These are phyloP conservation scores for Zosterops pallidus DNA, from an alignment of 2,113 vertebrate species.

Conservation along the genomic window DNA sequence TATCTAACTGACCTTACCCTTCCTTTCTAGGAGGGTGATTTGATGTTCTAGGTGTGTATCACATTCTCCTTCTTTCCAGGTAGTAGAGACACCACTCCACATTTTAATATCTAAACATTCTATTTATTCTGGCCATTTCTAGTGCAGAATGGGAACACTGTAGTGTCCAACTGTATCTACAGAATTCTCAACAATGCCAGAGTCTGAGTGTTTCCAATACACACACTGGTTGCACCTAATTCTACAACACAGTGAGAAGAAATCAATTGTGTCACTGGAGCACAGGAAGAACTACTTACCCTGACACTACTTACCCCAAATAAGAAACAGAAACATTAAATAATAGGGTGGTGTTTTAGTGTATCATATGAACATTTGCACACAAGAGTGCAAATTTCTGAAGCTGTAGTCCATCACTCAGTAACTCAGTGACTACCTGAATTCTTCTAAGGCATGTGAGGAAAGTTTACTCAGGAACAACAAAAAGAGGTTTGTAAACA, in stretches of 20 bases:
- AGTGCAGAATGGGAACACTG: neutral
- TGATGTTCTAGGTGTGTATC: neutral
- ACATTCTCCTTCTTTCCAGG: neutral
- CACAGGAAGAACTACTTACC: neutral
- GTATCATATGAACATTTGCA: neutral
- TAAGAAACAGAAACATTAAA: neutral
- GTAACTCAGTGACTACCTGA: neutral
- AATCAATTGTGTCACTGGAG: neutral
- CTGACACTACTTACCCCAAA: neutral
- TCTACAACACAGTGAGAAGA: neutral
- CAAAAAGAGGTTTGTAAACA: neutral
- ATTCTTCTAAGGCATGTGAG: neutral
- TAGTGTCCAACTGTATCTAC: fast-evolving
- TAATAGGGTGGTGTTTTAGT: neutral
- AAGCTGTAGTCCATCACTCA: neutral
- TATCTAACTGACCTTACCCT: neutral
- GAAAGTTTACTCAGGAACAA: neutral
- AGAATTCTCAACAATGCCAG: neutral
- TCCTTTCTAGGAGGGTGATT: neutral
- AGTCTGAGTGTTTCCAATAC: neutral
- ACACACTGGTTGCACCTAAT: fast-evolving
- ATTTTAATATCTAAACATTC: neutral
- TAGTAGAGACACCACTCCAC: neutral
- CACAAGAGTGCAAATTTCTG: neutral
- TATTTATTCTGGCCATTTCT: neutral